These are phyloP conservation scores for Apodemia duryi DNA, from an alignment of 2,888 invertebrate genomes.

Conservation along the genomic window DNA sequence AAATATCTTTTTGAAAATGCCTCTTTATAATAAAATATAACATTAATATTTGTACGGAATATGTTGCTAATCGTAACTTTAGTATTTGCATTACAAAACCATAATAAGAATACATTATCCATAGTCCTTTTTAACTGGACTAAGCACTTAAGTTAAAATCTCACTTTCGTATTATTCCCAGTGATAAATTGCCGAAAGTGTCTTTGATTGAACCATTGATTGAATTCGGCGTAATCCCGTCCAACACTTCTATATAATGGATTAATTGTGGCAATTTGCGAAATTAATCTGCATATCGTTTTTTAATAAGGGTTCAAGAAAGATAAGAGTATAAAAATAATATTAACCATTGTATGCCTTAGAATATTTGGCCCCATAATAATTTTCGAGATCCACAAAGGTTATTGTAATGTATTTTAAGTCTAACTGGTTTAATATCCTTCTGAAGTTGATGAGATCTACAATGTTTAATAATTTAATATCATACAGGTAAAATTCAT, in stretches of 20 bases:
- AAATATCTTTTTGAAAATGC: not conserved
- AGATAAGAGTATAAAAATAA: constrained; percentile 18
- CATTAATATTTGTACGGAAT: not conserved
- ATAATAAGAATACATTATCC: not conserved
- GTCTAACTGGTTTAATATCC: not conserved
- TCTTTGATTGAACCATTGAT: not conserved
- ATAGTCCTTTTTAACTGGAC: not conserved
- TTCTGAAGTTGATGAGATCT: not conserved
- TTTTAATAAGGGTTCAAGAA: not conserved
- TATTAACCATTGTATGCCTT: constrained; percentile 11
- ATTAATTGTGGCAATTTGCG: not conserved
- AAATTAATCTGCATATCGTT: not conserved
- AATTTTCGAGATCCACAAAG: constrained; percentile 18
- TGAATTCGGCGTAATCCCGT: not conserved
- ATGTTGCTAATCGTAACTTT: not conserved
- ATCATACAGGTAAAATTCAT: constrained; percentile 8
- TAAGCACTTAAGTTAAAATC: not conserved
- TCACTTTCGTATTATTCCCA: not conserved
- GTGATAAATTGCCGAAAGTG: too few relatives aligned
- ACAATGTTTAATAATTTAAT: not conserved
- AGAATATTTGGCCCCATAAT: constrained; percentile 18
- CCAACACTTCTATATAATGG: not conserved
- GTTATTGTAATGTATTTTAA: constrained; percentile 18
- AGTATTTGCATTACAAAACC: not conserved
- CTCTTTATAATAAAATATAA: not conserved